Base-by-base conservation (phyloP, 2,888 invertebrate species). In the Xanthorhoe designata region DNA sequence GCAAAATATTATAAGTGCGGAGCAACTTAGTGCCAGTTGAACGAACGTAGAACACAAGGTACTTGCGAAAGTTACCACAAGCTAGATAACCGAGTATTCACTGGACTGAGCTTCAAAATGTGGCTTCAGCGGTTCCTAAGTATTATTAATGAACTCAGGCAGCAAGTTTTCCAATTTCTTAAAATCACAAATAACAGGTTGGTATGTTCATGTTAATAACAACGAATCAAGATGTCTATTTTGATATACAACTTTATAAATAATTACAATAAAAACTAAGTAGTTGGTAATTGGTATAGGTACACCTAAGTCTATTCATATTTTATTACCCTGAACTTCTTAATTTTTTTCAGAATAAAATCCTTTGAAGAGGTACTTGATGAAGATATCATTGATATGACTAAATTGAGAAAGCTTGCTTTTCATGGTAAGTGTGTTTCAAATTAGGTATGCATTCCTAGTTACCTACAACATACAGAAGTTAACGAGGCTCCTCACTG, bases 301-400 rank as follows among this genome's bases (percentile, higher is more conserved):
- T n/a, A 24, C 4, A 24, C 24, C 24, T 24, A 24, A n/a, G n/a
- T n/a, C n/a, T 24, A 24, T 24, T 24, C 24, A 1, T 3, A 24
- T 3, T 24, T 24, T 24, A 24, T 24, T 24, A 3, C 24, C 24
- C 24, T 24, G 24, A 24, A 24, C 1, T 24, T 24, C 24, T 24
- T 24, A 3, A 24, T 3, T 24, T 75, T 69, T 94, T 95, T 24
- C 87, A 98, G 98, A 85, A 95, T 98, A 73, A 96, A 96, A 90
- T 96, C 96, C 78, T 97, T 98, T 84, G 96, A 98, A 86, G 95
- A 96, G 72, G 85, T 96, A 51, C 89, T 98, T 32, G 90, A 94
- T 10, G 90, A 95, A 72, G 96, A 97, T 76, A 94, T 95, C 63
- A 95, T 98, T 75, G 95, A 98, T 82, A 87, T 97, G 64, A 93